These are phyloP conservation scores for Coluber constrictor DNA, from an alignment of 2,797 vertebrate genomes.

Conservation along the genomic window DNA sequence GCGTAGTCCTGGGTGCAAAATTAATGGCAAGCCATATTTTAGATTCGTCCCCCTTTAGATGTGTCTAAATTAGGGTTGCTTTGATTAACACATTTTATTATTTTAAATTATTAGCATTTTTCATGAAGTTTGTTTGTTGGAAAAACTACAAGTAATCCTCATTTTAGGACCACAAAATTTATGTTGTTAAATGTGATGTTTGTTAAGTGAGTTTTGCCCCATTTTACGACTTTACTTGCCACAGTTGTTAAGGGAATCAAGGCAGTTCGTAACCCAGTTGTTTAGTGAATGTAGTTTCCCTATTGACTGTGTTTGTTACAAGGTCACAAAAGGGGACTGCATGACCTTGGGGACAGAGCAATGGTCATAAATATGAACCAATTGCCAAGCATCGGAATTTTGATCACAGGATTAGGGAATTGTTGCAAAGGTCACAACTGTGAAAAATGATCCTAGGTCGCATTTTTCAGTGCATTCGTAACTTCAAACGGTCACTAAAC, in stretches of 20 bases:
- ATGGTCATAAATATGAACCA: neutral
- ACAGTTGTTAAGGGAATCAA: neutral
- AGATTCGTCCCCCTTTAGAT: neutral
- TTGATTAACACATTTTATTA: neutral
- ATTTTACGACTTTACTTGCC: neutral
- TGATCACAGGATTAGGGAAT: neutral
- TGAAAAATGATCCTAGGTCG: neutral
- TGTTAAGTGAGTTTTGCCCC: neutral
- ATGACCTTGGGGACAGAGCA: neutral
- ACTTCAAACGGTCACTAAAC: neutral
- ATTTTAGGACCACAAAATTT: neutral
- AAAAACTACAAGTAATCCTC: neutral
- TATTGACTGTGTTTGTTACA: neutral
- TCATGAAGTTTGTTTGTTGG: neutral
- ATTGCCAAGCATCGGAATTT: neutral
- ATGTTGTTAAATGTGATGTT: neutral
- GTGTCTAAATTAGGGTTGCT: neutral
- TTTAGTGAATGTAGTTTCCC: neutral
- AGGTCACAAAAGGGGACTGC: neutral
- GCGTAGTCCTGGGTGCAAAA: neutral
- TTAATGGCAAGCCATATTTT: neutral
- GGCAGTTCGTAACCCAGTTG: neutral
- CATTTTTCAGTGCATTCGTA: neutral
- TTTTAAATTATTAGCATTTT: neutral
- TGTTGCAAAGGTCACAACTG: neutral